A percentile compares a stretch with the other conserved stretches of the same genome.
Evolutionary conservation across 2,113 vertebrate species (phyloP).

Genomic region (Equus quagga): DNA sequence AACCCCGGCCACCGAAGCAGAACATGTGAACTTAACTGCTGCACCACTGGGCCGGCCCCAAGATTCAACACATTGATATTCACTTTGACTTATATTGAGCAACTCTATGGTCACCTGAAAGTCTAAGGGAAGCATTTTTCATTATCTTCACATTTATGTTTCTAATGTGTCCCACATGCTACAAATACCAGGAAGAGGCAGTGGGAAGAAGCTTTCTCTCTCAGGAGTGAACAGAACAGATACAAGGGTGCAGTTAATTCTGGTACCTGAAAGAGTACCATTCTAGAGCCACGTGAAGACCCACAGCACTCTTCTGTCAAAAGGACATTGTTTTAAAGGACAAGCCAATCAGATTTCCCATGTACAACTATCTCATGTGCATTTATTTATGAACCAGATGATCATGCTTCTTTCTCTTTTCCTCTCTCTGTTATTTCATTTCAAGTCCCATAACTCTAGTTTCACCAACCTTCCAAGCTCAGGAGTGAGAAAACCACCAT

Average conservation of each 20-base stretch:
- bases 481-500: neutral
- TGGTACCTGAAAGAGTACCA: neutral
- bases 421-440: neutral
- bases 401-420: neutral
- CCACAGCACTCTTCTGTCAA: neutral
- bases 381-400: neutral
- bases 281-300: neutral
- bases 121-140: neutral
- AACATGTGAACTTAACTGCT: too few species aligned
- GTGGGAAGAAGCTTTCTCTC: neutral
- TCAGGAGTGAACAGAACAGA: neutral
- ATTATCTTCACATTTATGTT: neutral
- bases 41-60: too few species aligned
- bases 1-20: too few species aligned
- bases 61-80: neutral
- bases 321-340: neutral
- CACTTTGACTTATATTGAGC: neutral
- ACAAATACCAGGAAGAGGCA: neutral
- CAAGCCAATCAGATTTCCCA: neutral
- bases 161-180: neutral
- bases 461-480: neutral
- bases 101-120: neutral
- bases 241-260: neutral
- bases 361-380: neutral
- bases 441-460: neutral